Conservation (phyloP, 2,888 invertebrate genomes). For the Oeneis ivallda region DNA sequence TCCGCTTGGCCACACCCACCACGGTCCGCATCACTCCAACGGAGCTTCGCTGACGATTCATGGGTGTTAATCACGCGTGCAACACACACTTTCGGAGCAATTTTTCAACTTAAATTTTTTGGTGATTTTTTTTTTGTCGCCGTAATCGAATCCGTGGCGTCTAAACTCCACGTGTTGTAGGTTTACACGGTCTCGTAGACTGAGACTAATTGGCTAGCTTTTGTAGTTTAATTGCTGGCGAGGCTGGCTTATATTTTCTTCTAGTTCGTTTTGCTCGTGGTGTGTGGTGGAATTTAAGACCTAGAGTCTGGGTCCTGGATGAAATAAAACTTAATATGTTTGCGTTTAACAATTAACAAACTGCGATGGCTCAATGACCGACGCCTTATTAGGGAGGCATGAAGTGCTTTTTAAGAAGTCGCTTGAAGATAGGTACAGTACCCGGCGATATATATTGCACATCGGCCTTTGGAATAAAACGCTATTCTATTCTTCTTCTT, state of each 20-base stretch:
- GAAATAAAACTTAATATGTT: not conserved
- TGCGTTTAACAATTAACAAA: not conserved
- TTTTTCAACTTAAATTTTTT: slow-evolving; percentile 45
- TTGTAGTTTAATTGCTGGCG: slow-evolving; percentile 19
- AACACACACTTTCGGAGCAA: slow-evolving; percentile 71
- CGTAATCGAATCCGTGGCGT: slow-evolving; percentile 63
- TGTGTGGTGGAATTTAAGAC: not conserved
- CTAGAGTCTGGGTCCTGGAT: not conserved
- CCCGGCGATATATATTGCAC: too few species aligned
- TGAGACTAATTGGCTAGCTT: slow-evolving; percentile 48
- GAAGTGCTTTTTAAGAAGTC: too few species aligned
- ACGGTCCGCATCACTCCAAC: slow-evolving; percentile 35
- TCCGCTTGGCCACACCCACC: slow-evolving; percentile 76
- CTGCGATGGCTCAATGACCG: too few species aligned
- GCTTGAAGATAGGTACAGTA: too few species aligned
- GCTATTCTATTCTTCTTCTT: too few species aligned
- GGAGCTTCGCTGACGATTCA: slow-evolving; percentile 43
- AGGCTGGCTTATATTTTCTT: slow-evolving; percentile 1
- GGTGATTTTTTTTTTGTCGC: slow-evolving; percentile 65
- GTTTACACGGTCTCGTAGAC: slow-evolving; percentile 30
- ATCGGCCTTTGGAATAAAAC: too few species aligned
- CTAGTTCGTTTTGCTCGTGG: not conserved
- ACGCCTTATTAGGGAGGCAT: too few species aligned
- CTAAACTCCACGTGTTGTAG: slow-evolving; percentile 57
- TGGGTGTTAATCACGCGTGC: slow-evolving; percentile 79